Base-by-base conservation (phyloP, 2,113 vertebrate genomes). In the Labeo rohita region DNA sequence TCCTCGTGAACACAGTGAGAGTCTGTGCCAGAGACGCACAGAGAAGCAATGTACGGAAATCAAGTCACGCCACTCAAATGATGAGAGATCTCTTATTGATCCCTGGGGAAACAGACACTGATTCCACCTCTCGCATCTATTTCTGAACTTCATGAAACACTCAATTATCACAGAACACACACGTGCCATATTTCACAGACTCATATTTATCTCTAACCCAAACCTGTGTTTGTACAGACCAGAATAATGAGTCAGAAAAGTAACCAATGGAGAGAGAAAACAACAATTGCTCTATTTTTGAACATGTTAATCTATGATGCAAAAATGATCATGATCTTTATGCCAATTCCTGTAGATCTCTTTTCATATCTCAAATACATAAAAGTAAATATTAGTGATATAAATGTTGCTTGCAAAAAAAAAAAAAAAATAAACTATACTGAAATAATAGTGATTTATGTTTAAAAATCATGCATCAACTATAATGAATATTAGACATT, bases 1-100 rank as follows among this genome's bases (percentile, higher is more conserved):
- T 83, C 63, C 43, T 84, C 56, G 2, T 28, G 21, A 21, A 75
- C 66, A 86, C 28, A 87, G 54, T 18, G 28, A 3, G 65, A 52
- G 54, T 16, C 23, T 23, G 68, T 54, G 52, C 15, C 54, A 70
- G 66, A 70, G 34, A 39, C 3, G 34, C 66, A 70, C 28, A 28
- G 28, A 28, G 28, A 28, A 28, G 28, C 28, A 28, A 28, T 16
- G 66, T 34, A 70, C 39, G 66, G 36, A 18, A 70, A 70, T 70
- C 66, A 16, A 8, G 45, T 34, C 45, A 76, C 10, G 2, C 2
- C 45, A 76, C 73, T 28, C 15, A n/a, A 52, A 52, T 76, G 43
- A 18, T 47, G 18, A n/a, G 47, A 75, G 72, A 15, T n/a, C 13
- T 34, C 1, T 28, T 52, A 76, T 76, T 52, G 73, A 76, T 74